phyloP scores from a whole-genome alignment of 2,113 vertebrate species.

The Rhadina sibilatrix region DNA sequence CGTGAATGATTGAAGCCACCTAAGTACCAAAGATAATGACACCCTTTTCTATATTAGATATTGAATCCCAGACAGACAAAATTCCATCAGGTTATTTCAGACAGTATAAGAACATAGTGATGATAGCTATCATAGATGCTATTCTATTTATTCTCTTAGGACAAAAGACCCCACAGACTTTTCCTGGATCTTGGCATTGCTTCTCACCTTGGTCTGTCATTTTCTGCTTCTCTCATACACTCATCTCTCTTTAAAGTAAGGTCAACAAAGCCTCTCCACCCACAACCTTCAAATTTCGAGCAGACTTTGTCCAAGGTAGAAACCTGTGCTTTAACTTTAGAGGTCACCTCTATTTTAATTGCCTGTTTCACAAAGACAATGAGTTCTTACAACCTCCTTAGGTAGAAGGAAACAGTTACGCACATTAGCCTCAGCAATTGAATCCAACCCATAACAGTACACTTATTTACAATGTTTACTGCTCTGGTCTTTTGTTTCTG shows the following conservation, averaged over 20 bases:
- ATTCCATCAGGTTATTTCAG: background rate
- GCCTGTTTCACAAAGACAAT: background rate
- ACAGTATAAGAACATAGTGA: background rate
- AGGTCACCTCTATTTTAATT: background rate
- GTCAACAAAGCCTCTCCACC: background rate
- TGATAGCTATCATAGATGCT: background rate
- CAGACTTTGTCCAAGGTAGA: background rate
- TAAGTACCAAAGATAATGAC: background rate
- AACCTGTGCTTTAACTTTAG: background rate
- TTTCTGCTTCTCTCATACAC: background rate
- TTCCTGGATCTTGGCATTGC: background rate
- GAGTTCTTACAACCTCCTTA: background rate
- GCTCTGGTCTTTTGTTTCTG: background rate
- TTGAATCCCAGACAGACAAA: background rate
- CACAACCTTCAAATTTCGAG: background rate
- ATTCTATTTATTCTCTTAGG: background rate
- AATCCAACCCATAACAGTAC: background rate
- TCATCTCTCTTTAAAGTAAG: background rate
- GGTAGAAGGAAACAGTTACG: background rate
- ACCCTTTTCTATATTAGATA: background rate
- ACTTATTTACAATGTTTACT: background rate
- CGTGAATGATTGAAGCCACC: background rate
- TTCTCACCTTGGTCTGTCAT: background rate
- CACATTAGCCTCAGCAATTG: background rate
- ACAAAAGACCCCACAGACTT: background rate